phyloP scores from a whole-genome alignment of 2,797 vertebrate species.

The Luscinia megarhynchos region DNA sequence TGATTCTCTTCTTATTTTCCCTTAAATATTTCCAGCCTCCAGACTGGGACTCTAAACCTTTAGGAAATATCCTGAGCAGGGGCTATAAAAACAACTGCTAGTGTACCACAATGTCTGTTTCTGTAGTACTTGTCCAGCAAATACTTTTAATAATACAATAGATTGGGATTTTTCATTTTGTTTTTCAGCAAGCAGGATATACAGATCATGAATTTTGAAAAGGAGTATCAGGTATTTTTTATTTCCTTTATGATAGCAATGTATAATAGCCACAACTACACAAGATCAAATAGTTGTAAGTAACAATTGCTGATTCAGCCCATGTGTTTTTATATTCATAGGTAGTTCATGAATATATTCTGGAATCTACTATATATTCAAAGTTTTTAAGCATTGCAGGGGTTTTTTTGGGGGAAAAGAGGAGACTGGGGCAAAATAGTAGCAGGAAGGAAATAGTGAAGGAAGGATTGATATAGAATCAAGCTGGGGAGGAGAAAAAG shows the following conservation, averaged over 20 bases:
- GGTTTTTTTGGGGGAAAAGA: rapidly evolving
- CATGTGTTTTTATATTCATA: background rate
- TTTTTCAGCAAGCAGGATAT: background rate
- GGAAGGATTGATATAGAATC: background rate
- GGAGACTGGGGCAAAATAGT: background rate
- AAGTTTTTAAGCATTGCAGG: background rate
- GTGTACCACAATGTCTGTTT: background rate
- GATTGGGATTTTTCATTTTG: background rate
- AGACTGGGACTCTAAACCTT: background rate
- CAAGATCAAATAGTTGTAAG: background rate
- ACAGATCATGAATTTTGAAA: background rate
- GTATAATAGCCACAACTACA: background rate
- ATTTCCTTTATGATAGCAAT: background rate
- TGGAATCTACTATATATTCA: background rate
- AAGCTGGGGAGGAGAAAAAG: background rate
- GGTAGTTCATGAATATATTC: background rate
- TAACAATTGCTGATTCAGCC: background rate
- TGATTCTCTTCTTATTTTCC: background rate
- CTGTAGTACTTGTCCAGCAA: background rate
- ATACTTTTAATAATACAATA: background rate
- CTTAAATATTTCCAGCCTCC: background rate
- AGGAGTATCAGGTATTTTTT: background rate
- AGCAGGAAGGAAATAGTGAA: background rate
- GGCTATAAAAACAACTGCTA: background rate
- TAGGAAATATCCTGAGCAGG: background rate